phyloP scores from a whole-genome alignment of 2,888 invertebrate genomes.

The Cerceris ruficornis region DNA sequence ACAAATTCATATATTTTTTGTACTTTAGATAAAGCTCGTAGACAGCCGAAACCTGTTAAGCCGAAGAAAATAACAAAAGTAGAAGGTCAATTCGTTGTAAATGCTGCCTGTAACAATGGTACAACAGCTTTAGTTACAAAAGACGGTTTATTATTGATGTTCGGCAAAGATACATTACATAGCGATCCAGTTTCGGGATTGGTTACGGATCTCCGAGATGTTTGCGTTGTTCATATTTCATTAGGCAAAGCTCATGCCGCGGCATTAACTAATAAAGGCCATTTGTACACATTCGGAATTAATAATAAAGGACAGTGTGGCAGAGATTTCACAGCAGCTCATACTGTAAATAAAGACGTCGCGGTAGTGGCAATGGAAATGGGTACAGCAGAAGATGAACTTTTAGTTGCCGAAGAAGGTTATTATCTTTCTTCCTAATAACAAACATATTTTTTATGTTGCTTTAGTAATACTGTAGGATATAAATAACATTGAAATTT shows the following conservation, averaged over 20 bases:
- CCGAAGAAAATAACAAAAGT: slow-evolving; percentile 96
- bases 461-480: neutral
- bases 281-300: slow-evolving; percentile 97
- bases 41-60: slow-evolving; percentile 94
- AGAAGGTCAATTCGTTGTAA: slow-evolving; percentile 91
- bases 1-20: slow-evolving; percentile 11
- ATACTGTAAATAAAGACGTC: slow-evolving; percentile 81
- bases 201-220: slow-evolving; percentile 89
- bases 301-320: slow-evolving; percentile 99
- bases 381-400: slow-evolving; percentile 79
- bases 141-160: slow-evolving; percentile 95
- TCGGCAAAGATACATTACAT: slow-evolving; percentile 95
- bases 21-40: slow-evolving; percentile 83
- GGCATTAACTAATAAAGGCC: slow-evolving; percentile 92
- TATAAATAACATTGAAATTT: no score
- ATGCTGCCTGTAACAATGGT: slow-evolving; percentile 96
- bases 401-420: slow-evolving; percentile 78
- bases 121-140: slow-evolving; percentile 96
- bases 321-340: slow-evolving; percentile 87
- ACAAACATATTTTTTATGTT: neutral
- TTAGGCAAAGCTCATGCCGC: slow-evolving; percentile 98
- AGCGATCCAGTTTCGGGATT: slow-evolving; percentile 88
- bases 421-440: slow-evolving; percentile 10
- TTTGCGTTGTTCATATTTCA: slow-evolving; percentile 85
- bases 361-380: slow-evolving; percentile 84